Evolutionary conservation across 37 sponge, comb jelly and placozoan species (phyloP).

Genomic region (Sycon ciliatum): DNA sequence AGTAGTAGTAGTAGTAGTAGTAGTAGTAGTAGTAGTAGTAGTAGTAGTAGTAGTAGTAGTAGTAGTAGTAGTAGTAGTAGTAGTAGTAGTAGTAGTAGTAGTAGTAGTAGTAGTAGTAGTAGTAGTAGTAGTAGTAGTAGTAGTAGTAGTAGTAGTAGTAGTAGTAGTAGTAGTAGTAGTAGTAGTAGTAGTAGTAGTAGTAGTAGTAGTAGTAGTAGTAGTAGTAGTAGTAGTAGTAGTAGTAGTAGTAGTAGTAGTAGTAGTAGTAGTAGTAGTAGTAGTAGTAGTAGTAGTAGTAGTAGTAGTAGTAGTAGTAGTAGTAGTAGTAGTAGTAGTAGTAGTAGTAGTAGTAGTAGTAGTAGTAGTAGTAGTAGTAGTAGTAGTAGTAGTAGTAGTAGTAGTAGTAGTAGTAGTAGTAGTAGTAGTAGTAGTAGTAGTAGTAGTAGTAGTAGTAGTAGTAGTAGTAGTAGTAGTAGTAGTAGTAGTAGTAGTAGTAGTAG

Average conservation of each 20-base stretch:
- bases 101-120: background rate
- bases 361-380: background rate
- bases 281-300: background rate
- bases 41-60: background rate
- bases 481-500: background rate
- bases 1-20: background rate
- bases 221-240: background rate
- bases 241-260: background rate
- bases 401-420: background rate
- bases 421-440: background rate
- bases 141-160: background rate
- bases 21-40: background rate
- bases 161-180: background rate
- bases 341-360: background rate
- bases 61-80: constrained; percentile 2
- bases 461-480: constrained; percentile 2
- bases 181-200: background rate
- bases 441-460: background rate
- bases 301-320: background rate
- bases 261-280: background rate
- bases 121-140: background rate
- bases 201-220: constrained; percentile 2
- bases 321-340: constrained; percentile 2
- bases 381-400: background rate
- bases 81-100: background rate